Evolutionary conservation across 2,888 invertebrate genomes (phyloP).

Genomic region (Tachystola acroxantha): DNA sequence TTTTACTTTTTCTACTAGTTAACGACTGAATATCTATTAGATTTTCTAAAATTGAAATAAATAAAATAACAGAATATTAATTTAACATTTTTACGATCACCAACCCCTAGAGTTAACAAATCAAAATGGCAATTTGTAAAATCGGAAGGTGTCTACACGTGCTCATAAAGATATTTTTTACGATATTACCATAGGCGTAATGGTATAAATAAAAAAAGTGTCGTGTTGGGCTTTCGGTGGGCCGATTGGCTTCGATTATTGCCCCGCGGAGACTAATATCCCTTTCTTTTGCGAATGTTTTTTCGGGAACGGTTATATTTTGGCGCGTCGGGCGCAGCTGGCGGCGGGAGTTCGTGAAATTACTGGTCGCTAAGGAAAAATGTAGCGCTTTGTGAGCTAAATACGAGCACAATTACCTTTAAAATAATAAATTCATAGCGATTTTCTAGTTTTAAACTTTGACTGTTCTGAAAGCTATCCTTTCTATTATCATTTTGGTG

Average conservation of each 20-base stretch:
- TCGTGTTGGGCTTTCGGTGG: conserved; percentile 59
- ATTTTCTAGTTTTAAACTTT: too few species aligned
- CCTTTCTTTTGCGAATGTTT: conserved; percentile 72
- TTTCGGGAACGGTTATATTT: conserved; percentile 70
- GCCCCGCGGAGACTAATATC: conserved; percentile 76
- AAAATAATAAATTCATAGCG: too few species aligned
- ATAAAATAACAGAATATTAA: too few species aligned
- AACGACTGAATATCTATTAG: too few species aligned
- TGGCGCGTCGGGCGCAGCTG: conserved; percentile 72
- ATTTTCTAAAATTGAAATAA: too few species aligned
- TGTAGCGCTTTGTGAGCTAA: not conserved
- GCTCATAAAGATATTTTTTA: conserved; percentile 57
- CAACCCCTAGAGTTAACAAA: conserved; percentile 22
- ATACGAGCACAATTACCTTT: too few species aligned
- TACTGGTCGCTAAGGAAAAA: conserved; percentile 35
- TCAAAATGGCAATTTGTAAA: conserved; percentile 32
- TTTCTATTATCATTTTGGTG: too few species aligned
- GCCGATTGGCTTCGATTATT: conserved; percentile 76
- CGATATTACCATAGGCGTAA: conserved; percentile 53
- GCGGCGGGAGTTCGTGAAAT: conserved; percentile 59
- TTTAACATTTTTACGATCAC: conserved; percentile 13
- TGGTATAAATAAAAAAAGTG: conserved; percentile 65
- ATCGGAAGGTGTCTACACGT: conserved; percentile 44
- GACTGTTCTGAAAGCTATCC: too few species aligned
- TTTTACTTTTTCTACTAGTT: too few species aligned